Conservation (phyloP, 2,113 vertebrate genomes). For the Lasiurus borealis region DNA sequence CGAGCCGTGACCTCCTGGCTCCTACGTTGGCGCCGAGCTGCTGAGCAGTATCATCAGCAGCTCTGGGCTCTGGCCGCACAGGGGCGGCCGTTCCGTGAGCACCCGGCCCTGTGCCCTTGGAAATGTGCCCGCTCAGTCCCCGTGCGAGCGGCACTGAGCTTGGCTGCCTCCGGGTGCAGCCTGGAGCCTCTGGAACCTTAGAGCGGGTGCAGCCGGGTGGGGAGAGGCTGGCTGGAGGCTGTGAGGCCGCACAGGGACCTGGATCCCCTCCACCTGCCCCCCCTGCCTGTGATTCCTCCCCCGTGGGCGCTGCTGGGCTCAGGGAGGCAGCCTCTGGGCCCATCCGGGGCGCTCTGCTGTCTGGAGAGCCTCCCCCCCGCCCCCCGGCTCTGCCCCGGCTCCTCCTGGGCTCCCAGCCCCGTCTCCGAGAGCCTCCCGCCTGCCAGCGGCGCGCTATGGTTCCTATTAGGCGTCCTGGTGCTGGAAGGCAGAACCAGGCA, state of each 20-base stretch:
- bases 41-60: background rate
- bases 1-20: too few species aligned
- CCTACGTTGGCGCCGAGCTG: too few species aligned
- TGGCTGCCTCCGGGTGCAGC: conserved; percentile 60
- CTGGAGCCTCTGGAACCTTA: conserved; percentile 69
- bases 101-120: too few species aligned
- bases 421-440: background rate
- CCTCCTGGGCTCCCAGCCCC: background rate
- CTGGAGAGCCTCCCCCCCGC: background rate
- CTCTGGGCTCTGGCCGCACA: background rate
- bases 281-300: background rate
- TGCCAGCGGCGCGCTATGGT: conserved; percentile 74
- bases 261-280: fast-evolving
- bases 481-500: conserved; percentile 42
- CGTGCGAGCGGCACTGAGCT: conserved; percentile 57
- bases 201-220: background rate
- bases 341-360: fast-evolving
- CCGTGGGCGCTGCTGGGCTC: background rate
- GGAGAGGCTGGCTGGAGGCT: background rate
- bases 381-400: background rate
- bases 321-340: fast-evolving
- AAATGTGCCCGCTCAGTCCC: conserved; percentile 74
- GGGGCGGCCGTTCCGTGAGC: too few species aligned
- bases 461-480: conserved; percentile 35
- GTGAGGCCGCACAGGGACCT: fast-evolving